These are phyloP conservation scores for Akabosia matsudoensis DNA, from an alignment of 1,140 invertebrate genomes.

Conservation along the genomic window DNA sequence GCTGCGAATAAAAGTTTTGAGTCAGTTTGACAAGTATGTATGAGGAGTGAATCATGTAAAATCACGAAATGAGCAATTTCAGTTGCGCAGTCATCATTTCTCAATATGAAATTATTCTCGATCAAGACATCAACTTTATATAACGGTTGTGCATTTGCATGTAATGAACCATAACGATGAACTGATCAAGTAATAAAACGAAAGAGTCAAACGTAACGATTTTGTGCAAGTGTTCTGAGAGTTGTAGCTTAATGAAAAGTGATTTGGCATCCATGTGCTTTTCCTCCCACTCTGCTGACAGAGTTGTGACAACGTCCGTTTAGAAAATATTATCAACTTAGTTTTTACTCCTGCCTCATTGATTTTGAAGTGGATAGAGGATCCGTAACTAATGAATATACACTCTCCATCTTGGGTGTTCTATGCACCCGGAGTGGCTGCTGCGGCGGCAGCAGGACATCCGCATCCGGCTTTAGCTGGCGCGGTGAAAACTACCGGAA, in stretches of 20 bases:
- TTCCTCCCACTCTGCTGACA: neutral
- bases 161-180: too few relatives aligned
- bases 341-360: neutral
- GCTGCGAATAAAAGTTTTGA: too few relatives aligned
- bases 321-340: neutral
- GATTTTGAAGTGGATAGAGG: neutral
- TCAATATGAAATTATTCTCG: too few relatives aligned
- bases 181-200: too few relatives aligned
- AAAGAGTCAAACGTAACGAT: too few relatives aligned
- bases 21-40: too few relatives aligned
- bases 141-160: too few relatives aligned
- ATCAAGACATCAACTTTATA: too few relatives aligned
- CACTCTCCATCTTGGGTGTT: constrained; percentile 13
- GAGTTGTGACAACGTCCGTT: neutral
- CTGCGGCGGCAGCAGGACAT: constrained; percentile 1
- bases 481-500: neutral
- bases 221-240: too few relatives aligned
- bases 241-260: neutral
- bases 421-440: neutral
- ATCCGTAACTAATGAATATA: neutral
- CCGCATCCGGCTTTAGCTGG: neutral
- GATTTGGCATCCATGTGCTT: neutral
- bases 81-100: too few relatives aligned
- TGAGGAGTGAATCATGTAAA: too few relatives aligned
- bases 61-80: too few relatives aligned